Evolutionary conservation across 2,888 invertebrate species (phyloP), one percentile per base, ranked within the genome.

Genomic region (Andrena dorsata): DNA sequence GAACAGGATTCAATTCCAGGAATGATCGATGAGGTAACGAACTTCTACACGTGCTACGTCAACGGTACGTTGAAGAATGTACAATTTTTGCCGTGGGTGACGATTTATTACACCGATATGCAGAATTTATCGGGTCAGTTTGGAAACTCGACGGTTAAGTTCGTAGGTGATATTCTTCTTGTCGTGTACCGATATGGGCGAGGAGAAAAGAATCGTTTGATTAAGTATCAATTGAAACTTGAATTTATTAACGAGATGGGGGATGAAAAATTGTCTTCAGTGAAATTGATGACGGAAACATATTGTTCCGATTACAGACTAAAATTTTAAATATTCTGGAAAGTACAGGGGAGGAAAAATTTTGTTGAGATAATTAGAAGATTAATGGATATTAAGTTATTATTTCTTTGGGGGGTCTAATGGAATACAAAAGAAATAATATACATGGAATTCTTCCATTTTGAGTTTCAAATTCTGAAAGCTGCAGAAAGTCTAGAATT

Each of bases 61-160:
- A 28, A 68, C 32, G 23, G 8, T 30, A 58, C 71, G 28, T 66
- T 63, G 68, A 75, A 49, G 68, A 78, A 78, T 78, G 61, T 61
- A 61, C 53, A 56, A 56, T 26, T 66, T 58, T 56, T 47, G 35
- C 65, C 66, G 69, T 13, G 26, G 49, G 16, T 28, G 10, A 6
- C 35, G 51, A 69, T 75, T 75, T 69, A 61, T 66, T 32, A 47
- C 56, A 35, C 5, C 69, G 32, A 35, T 47, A 20, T 26, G 56
- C n/a, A 26, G 10, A 26, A 13, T 73, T 64, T 41, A 26, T 63
- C 41, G 51, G 28, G 26, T 53, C 30, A 30, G 53, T 64, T 32
- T 28, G 56, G 4, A 41, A 41, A 5, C 30, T 60, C 30, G n/a
- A 30, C 60, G 30, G 6, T n/a, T 56, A 23, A 56, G 56, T 56